Evolutionary conservation across 2,113 vertebrate species (phyloP).

Genomic region (Gobius niger): DNA sequence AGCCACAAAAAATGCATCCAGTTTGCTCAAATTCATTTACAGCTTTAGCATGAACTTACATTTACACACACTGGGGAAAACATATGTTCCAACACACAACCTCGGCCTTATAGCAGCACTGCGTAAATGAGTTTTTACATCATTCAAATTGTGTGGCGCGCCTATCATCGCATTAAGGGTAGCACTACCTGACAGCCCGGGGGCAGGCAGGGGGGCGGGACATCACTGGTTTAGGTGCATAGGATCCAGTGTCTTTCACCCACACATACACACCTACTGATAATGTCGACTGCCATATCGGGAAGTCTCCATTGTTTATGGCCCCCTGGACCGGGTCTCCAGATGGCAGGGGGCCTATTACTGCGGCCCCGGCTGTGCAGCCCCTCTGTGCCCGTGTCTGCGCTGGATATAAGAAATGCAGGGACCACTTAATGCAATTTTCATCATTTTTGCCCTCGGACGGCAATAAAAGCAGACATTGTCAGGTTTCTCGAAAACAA

Average conservation of each 20-base stretch:
- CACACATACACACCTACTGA: constrained; percentile 32
- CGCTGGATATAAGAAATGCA: constrained; percentile 39
- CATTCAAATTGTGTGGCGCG: constrained; percentile 47
- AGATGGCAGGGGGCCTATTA: constrained; percentile 77
- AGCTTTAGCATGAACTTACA: constrained; percentile 5
- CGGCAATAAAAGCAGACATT: background rate
- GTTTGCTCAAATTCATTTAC: constrained; percentile 6
- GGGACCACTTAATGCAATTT: constrained; percentile 10
- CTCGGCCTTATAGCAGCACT: constrained; percentile 1
- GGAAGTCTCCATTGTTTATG: constrained; percentile 67
- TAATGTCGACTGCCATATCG: constrained; percentile 54
- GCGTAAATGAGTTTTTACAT: constrained; percentile 48
- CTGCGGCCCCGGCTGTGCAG: constrained; percentile 66
- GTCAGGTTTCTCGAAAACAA: background rate
- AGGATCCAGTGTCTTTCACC: constrained; percentile 38
- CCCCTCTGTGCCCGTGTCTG: constrained; percentile 45
- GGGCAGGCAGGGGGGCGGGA: constrained; percentile 61
- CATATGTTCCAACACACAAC: constrained; percentile 19
- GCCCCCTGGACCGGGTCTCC: constrained; percentile 70
- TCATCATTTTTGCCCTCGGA: constrained; percentile 2
- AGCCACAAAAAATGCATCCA: background rate
- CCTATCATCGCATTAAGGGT: constrained; percentile 30
- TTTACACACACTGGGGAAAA: constrained; percentile 3
- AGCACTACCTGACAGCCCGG: constrained; percentile 49
- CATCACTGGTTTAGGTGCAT: constrained; percentile 65